Conservation (phyloP, 1,140 invertebrate species). For the Drosophila orena region DNA sequence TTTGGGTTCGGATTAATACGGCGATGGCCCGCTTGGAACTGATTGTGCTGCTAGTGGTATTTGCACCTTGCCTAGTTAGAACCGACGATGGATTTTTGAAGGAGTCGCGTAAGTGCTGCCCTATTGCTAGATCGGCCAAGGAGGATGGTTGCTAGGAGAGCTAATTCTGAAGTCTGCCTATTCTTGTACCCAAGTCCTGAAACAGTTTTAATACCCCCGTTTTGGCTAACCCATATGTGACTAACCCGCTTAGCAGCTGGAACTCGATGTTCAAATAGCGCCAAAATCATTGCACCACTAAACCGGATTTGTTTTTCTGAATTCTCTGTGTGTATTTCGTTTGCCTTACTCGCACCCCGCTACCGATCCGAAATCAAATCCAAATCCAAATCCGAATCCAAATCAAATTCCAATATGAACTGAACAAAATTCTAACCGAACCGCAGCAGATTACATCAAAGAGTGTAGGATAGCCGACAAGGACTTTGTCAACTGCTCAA, state of each 20-base stretch:
- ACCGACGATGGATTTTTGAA: constrained; percentile 68
- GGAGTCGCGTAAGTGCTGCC: constrained; percentile 77
- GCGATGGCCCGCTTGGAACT: constrained; percentile 31
- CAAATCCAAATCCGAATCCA: constrained; percentile 18
- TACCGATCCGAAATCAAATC: constrained; percentile 13
- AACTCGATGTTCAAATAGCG: constrained; percentile 19
- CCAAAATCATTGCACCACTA: constrained; percentile 68
- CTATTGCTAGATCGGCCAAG: neutral
- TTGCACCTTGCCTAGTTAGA: constrained; percentile 24
- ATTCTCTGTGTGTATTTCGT: constrained; percentile 46
- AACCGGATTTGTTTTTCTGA: constrained; percentile 70
- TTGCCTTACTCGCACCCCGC: constrained; percentile 22
- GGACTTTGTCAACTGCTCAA: constrained; percentile 88
- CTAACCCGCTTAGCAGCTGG: constrained; percentile 57
- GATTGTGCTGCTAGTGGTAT: constrained; percentile 39
- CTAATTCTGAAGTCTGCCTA: neutral
- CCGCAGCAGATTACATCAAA: constrained; percentile 88
- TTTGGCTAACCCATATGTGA: constrained; percentile 50
- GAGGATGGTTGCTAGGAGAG: too few species aligned
- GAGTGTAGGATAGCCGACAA: constrained; percentile 88
- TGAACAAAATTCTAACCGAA: constrained; percentile 70
- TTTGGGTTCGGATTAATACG: neutral
- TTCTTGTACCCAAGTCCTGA: neutral
- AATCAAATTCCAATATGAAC: constrained; percentile 28
- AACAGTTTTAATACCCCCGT: neutral